Evolutionary conservation across 2,888 invertebrate species (phyloP).

Genomic region (Coleophora deauratella): DNA sequence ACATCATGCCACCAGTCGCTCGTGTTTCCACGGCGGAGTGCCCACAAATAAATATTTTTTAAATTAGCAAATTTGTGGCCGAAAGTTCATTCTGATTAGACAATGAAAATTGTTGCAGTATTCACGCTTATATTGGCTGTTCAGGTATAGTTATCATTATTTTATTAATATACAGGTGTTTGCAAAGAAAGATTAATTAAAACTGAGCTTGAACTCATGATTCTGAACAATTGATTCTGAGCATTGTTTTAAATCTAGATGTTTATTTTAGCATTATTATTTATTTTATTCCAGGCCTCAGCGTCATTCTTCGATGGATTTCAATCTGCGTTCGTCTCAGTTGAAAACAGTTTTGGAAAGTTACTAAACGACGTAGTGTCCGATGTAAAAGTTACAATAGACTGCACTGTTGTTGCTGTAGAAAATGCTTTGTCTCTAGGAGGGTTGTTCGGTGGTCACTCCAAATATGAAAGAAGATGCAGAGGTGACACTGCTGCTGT

Average conservation of each 20-base stretch:
- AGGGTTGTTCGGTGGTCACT: slow-evolving; percentile 20
- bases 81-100: no score
- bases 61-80: no score
- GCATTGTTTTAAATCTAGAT: no score
- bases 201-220: no score
- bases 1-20: no score
- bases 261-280: no score
- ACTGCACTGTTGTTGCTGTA: slow-evolving; percentile 51
- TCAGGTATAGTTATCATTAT: not conserved
- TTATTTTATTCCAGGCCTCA: slow-evolving; percentile 38
- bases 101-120: no score
- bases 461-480: slow-evolving; percentile 25
- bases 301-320: slow-evolving; percentile 43
- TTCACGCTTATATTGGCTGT: no score
- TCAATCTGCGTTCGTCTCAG: slow-evolving; percentile 34
- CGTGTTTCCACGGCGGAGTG: no score
- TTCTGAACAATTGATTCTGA: no score
- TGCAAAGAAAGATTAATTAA: no score
- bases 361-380: slow-evolving; percentile 45
- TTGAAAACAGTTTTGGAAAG: slow-evolving; percentile 43
- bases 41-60: no score
- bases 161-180: not conserved
- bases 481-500: slow-evolving; percentile 2
- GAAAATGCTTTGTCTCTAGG: slow-evolving; percentile 37
- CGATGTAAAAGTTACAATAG: slow-evolving; percentile 49